phyloP scores from a whole-genome alignment of 1,140 invertebrate species.

The Drosophila cardini region DNA sequence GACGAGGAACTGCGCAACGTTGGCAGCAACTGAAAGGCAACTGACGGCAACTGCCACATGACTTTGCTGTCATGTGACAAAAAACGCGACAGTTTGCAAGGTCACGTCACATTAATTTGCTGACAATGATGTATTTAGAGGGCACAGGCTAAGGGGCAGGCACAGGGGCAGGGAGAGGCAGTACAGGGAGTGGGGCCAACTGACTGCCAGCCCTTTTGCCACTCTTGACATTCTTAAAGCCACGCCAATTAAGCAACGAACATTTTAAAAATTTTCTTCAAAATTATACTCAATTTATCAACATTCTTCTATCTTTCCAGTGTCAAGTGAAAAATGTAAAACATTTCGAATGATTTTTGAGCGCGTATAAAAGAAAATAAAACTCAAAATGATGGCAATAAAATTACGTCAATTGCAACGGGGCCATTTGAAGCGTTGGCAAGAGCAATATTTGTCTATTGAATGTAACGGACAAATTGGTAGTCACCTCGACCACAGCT shows the following conservation, averaged over 20 bases:
- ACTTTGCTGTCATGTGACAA: conserved; percentile 77
- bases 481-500: conserved; percentile 29
- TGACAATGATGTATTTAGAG: conserved; percentile 81
- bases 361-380: conserved; percentile 48
- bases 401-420: conserved; percentile 65
- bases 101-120: conserved; percentile 83
- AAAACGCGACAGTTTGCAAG: conserved; percentile 80
- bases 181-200: conserved; percentile 10
- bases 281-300: conserved; percentile 48
- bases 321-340: conserved; percentile 32
- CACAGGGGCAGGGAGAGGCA: too few relatives aligned
- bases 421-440: conserved; percentile 43
- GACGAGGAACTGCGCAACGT: conserved; percentile 53
- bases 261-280: conserved; percentile 47
- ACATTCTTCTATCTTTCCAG: conserved; percentile 51
- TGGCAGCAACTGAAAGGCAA: conserved; percentile 33
- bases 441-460: conserved; percentile 27
- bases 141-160: neutral
- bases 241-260: conserved; percentile 60
- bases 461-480: conserved; percentile 30
- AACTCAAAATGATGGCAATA: conserved; percentile 74
- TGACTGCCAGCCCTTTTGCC: conserved; percentile 1
- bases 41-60: conserved; percentile 54
- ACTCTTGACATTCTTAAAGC: conserved; percentile 57
- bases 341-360: conserved; percentile 10